Evolutionary conservation across 2,113 vertebrate genomes (phyloP).

Genomic region (Chaetorhynchus papuensis): DNA sequence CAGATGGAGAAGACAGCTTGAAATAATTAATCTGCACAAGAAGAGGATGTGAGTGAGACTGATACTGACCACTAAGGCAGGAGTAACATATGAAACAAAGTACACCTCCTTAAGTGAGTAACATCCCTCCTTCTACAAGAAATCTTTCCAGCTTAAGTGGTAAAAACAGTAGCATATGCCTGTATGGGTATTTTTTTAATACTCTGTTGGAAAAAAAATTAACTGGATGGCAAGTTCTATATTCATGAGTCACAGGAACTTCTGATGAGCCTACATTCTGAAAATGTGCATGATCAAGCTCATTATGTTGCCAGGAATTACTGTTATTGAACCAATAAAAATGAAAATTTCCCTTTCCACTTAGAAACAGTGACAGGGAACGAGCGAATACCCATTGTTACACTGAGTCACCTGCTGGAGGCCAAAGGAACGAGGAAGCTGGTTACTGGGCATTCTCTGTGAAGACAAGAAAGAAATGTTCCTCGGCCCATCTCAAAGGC

Average conservation of each 20-base stretch:
- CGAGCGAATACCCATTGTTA: background rate
- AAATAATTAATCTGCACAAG: background rate
- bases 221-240: background rate
- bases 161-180: background rate
- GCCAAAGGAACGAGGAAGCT: background rate
- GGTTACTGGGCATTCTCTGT: background rate
- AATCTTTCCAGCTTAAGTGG: background rate
- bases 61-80: background rate
- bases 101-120: background rate
- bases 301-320: background rate
- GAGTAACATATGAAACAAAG: background rate
- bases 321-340: background rate
- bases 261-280: background rate
- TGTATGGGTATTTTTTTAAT: background rate
- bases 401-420: background rate
- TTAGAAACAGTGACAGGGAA: background rate
- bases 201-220: background rate
- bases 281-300: background rate
- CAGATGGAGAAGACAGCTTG: background rate
- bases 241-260: background rate
- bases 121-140: background rate
- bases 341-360: background rate
- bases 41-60: background rate
- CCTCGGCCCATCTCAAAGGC: accelerated
- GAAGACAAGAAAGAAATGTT: background rate